phyloP scores from a whole-genome alignment of 2,888 invertebrate species.

The Phengaris arion region DNA sequence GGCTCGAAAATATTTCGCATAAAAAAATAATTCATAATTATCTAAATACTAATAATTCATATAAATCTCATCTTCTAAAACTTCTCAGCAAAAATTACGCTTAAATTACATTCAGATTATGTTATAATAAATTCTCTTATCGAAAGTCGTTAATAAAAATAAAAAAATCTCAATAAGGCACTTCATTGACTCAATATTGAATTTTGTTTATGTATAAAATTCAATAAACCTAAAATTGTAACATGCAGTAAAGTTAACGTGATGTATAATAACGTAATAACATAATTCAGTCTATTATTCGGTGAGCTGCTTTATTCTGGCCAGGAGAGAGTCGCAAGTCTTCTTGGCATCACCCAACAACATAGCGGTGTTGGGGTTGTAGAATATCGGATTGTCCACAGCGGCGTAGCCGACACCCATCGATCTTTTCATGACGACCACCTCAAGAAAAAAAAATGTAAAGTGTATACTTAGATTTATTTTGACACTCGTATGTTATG shows the following conservation, averaged over 20 bases:
- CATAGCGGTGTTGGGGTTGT: conserved; percentile 92
- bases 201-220: conserved; percentile 8
- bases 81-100: background rate
- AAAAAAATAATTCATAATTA: too few species aligned
- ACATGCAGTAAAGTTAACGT: background rate
- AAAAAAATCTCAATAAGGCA: conserved; percentile 17
- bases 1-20: background rate
- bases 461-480: too few species aligned
- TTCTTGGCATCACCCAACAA: conserved; percentile 95
- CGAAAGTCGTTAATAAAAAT: background rate
- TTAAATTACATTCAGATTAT: background rate
- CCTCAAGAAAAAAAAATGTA: conserved; percentile 66
- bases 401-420: conserved; percentile 94
- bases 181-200: background rate
- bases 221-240: background rate
- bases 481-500: too few species aligned
- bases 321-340: conserved; percentile 90
- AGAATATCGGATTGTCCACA: conserved; percentile 95
- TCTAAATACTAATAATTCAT: too few species aligned
- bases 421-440: conserved; percentile 94
- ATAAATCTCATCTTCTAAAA: too few species aligned
- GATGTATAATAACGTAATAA: background rate
- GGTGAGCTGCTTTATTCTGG: conserved; percentile 78
- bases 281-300: conserved; percentile 32
- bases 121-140: background rate